Evolutionary conservation across 2,888 invertebrate species (phyloP), one percentile per base, ranked within the genome.

Genomic region (Drosophila fulvimacula): DNA sequence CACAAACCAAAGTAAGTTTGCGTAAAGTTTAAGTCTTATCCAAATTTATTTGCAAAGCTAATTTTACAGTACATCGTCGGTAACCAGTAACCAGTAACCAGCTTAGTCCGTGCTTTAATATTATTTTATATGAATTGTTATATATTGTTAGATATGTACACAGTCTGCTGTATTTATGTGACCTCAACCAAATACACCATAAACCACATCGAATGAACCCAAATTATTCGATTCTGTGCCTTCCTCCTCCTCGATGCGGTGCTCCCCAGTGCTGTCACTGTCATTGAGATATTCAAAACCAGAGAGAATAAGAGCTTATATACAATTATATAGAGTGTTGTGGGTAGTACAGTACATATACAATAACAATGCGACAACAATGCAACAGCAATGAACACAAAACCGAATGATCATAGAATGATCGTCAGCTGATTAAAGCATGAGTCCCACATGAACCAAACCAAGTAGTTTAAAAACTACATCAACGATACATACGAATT

Each of bases 401-500:
- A 44, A 17, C 51, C 2, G 9, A 51, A 11, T 21, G 21, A 21
- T 21, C 13, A 21, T 27, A n/a, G 34, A 34, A 34, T 21, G 34
- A 51, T 21, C 51, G 21, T 42, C 21, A 7, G 7, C 27, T 27
- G 27, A 27, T 27, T 27, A 27, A 27, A 30, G 7, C 1, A 30
- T 30, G 19, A 34, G 15, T 21, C 48, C 21, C 38, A 42, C 17
- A 46, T 39, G 7, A 41, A 57, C 11, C n/a, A 62, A 15, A 55
- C 57, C 39, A 49, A 49, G 41, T 34, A 56, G 10, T 15, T 21
- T 34, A 3, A 1, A 24, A 60, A 46, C 52, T 59, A 59, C 7
- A 24, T 24, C 3, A 62, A 66, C 30, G 69, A 71, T 90, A 96
- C 97, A 94, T 95, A 97, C 97, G 97, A 97, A 91, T 96, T 95